phyloP scores from a whole-genome alignment of 2,113 vertebrate genomes.

The Planiliza haematocheilus region DNA sequence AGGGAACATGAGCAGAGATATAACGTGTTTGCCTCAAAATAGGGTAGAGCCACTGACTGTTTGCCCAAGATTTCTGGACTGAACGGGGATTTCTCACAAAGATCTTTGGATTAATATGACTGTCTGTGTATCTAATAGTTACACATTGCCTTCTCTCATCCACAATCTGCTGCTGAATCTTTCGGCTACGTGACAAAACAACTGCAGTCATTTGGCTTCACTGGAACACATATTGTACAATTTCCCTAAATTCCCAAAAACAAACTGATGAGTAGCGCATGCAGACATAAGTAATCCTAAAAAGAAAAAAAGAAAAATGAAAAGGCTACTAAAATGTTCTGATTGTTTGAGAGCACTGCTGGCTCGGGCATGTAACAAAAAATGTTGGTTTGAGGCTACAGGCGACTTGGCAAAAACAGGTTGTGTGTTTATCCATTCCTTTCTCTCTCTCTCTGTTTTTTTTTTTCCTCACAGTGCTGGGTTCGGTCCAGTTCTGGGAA shows the following conservation, averaged over 20 bases:
- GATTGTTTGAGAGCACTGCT: slow-evolving; percentile 48
- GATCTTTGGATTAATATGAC: slow-evolving; percentile 45
- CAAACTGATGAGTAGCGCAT: slow-evolving; percentile 26
- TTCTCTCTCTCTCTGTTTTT: too few relatives aligned
- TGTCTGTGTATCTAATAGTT: slow-evolving; percentile 30
- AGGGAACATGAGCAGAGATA: not conserved
- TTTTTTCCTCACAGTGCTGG: slow-evolving; percentile 5
- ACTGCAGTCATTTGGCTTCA: slow-evolving; percentile 9
- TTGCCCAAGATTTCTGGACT: slow-evolving; percentile 36
- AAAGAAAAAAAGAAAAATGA: not conserved
- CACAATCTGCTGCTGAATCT: slow-evolving; percentile 30
- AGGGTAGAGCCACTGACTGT: slow-evolving; percentile 31
- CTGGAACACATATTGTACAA: not conserved
- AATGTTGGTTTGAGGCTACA: slow-evolving; percentile 54
- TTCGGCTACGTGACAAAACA: not conserved
- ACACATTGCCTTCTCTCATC: slow-evolving; percentile 27
- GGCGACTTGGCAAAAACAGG: slow-evolving; percentile 62
- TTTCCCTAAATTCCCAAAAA: slow-evolving; percentile 5
- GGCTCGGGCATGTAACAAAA: slow-evolving; percentile 45
- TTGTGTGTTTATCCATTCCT: slow-evolving; percentile 34
- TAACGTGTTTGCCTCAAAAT: slow-evolving; percentile 20
- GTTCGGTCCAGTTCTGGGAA: slow-evolving; percentile 49
- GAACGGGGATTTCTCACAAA: slow-evolving; percentile 39
- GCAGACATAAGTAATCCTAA: slow-evolving; percentile 22
- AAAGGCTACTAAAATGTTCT: slow-evolving; percentile 24